Conservation (phyloP, 2,113 vertebrate genomes). For the Trematomus loennbergii region DNA sequence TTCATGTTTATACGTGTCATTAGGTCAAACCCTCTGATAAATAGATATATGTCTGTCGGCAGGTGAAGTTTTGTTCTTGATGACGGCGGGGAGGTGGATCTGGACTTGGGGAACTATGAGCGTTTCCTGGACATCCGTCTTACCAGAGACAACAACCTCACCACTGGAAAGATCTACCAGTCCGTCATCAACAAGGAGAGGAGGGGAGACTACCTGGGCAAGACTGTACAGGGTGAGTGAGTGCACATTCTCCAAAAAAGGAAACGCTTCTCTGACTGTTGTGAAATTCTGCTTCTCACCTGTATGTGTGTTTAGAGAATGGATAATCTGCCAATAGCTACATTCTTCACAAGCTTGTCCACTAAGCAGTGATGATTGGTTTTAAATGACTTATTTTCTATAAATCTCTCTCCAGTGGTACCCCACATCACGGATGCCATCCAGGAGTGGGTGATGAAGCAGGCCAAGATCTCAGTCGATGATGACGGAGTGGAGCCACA, state of each 20-base stretch:
- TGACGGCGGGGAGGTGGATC: conserved; percentile 96
- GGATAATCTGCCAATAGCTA: background rate
- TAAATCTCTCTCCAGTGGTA: conserved; percentile 85
- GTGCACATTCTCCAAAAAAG: background rate
- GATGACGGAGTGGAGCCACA: conserved; percentile 93
- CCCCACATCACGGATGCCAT: conserved; percentile 98
- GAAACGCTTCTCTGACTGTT: background rate
- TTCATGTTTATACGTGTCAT: background rate
- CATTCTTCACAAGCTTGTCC: background rate
- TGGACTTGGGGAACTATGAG: conserved; percentile 98
- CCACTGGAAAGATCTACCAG: conserved; percentile 98
- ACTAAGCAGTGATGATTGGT: background rate
- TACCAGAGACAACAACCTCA: conserved; percentile 96
- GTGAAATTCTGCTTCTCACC: background rate
- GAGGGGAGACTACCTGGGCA: conserved; percentile 95
- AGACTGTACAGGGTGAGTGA: conserved; percentile 87
- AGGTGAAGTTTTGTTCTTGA: conserved; percentile 98
- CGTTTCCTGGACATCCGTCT: conserved; percentile 96
- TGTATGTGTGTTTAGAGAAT: no score
- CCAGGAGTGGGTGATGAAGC: conserved; percentile 97
- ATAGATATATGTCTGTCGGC: background rate
- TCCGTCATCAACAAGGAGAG: conserved; percentile 98
- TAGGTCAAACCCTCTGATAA: background rate
- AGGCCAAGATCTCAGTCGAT: conserved; percentile 92
- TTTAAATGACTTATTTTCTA: conserved; percentile 10